A percentile compares a stretch with the other conserved stretches of the same genome.
Conservation (phyloP, 2,888 invertebrate genomes). For the Andrena dorsata region DNA sequence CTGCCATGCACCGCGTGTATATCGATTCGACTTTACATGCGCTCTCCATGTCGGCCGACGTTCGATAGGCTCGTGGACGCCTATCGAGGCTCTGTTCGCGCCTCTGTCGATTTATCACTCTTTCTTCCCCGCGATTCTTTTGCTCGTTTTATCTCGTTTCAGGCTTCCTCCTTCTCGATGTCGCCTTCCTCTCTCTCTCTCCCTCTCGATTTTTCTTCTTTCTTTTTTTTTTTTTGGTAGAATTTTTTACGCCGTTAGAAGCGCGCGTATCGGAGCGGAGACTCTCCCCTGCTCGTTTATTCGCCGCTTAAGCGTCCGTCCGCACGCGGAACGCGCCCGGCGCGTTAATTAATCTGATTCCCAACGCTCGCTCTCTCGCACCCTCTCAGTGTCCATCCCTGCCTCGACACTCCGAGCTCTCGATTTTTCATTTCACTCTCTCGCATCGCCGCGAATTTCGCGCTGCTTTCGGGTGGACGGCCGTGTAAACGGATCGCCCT, state of each 20-base stretch:
- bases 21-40: slow-evolving; percentile 61
- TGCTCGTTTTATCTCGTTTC: slow-evolving; percentile 2
- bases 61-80: slow-evolving; percentile 42
- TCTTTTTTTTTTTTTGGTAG: too few relatives aligned
- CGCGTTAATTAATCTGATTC: slow-evolving; percentile 9
- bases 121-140: not conserved
- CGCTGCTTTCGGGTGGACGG: slow-evolving; percentile 32
- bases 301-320: slow-evolving; percentile 34
- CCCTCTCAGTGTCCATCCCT: not conserved
- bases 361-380: not conserved
- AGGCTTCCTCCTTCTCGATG: not conserved
- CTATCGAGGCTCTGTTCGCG: slow-evolving; percentile 12
- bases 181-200: too few relatives aligned
- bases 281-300: slow-evolving; percentile 8
- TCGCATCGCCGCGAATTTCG: not conserved
- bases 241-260: not conserved
- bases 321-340: slow-evolving; percentile 11
- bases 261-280: not conserved
- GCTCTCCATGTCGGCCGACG: slow-evolving; percentile 42
- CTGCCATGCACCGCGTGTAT: slow-evolving; percentile 4
- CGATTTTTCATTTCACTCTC: not conserved
- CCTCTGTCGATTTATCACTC: slow-evolving; percentile 11
- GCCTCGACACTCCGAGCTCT: not conserved
- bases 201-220: too few relatives aligned
- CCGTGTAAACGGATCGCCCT: slow-evolving; percentile 51